Base-by-base conservation (phyloP, 2,113 vertebrate species). In the Tringa solitaria region DNA sequence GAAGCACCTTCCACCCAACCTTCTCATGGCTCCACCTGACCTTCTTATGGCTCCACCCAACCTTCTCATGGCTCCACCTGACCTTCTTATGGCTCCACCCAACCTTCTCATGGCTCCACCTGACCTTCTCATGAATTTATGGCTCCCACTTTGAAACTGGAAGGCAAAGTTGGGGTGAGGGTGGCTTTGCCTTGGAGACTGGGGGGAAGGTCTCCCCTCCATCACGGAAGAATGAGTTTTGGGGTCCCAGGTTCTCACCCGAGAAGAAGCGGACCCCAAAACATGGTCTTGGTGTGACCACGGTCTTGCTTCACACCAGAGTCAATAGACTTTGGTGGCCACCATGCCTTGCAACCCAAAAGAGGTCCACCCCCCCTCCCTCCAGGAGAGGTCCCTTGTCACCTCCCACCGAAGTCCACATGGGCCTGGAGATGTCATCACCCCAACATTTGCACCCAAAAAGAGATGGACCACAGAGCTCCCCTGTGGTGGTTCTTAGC, bases 221-320 rank as follows among this genome's bases (percentile, higher is more conserved):
- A 17, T 6, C 20, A 13, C 35, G n/a, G 23, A 43, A 18, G 14
- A 51, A 1, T 6, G 4, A 13, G 9, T 37, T 57, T 57, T 4
- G 98, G 95, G 21, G 26, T 11, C 30, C 35, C 27, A 28, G 72
- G 26, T 96, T 53, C 2, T 5, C 54, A 33, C 97, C 96, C 37
- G 97, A 86, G 35, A 67, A 95, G 43, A 98, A 37, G 39, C 97
- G 98, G 32, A 98, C 72, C 23, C 93, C 76, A 56, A 85, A 87
- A 39, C 84, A 65, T 2, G 21, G 24, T 24, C 14, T 39, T 4
- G 5, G 28, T 2, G 17, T 9, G 14, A 46, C 39, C 30, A 3
- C 1, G 11, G 41, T 46, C 46, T 45, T 13, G 59, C 97, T 46
- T 96, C 69, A 12, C 3, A 2, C 12, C 83, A 97, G 45, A 32